These are phyloP conservation scores for Muscina levida DNA, from an alignment of 2,888 invertebrate genomes.

Conservation along the genomic window DNA sequence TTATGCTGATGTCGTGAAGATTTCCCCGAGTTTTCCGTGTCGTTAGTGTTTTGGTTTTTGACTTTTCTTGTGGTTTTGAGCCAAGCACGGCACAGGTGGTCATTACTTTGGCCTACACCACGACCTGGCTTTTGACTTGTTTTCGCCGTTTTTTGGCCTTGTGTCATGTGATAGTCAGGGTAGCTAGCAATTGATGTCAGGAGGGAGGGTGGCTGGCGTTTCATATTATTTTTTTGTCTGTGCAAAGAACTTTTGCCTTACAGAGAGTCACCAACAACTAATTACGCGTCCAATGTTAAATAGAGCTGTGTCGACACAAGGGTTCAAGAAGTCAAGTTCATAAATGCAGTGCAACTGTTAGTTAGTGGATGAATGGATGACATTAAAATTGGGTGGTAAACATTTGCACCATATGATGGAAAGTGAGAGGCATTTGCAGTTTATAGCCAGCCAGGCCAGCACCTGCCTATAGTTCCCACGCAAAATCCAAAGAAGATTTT, in stretches of 20 bases:
- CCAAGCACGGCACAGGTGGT: conserved; percentile 52
- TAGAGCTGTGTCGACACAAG: conserved; percentile 14
- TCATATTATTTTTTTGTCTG: conserved; percentile 48
- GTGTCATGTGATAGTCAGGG: conserved; percentile 34
- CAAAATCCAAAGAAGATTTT: conserved; percentile 27
- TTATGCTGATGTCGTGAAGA: conserved; percentile 57
- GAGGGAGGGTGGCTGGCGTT: conserved; percentile 38
- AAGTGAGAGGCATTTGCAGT: neutral
- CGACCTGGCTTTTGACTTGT: conserved; percentile 16
- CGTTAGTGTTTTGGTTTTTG: conserved; percentile 12
- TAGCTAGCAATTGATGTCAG: neutral
- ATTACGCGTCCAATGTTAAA: conserved; percentile 46
- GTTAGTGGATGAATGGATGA: conserved; percentile 29
- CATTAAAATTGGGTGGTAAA: conserved; percentile 54
- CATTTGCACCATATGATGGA: conserved; percentile 29
- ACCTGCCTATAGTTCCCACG: conserved; percentile 63
- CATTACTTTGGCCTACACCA: conserved; percentile 23
- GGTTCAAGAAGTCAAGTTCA: conserved; percentile 57
- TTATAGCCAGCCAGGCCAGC: conserved; percentile 12
- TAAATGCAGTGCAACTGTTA: conserved; percentile 4
- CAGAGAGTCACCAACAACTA: conserved; percentile 20
- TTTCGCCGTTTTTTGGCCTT: conserved; percentile 10
- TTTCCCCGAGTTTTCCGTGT: conserved; percentile 60
- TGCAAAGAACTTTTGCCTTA: conserved; percentile 30
- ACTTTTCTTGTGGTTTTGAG: conserved; percentile 10